phyloP scores from a whole-genome alignment of 2,797 vertebrate species.

The Sebastes variabilis region DNA sequence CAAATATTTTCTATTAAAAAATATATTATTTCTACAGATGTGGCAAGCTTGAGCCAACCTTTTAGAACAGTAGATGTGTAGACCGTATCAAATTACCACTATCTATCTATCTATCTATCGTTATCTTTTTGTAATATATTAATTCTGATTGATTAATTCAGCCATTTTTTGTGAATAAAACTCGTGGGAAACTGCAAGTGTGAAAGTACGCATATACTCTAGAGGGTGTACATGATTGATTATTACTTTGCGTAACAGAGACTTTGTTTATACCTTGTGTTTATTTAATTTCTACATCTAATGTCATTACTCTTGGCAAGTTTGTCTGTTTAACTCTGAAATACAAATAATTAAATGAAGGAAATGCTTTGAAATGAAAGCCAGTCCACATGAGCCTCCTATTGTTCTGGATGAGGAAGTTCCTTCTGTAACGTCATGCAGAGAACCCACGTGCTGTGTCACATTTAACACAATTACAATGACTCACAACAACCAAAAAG shows the following conservation, averaged over 20 bases:
- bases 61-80: fast-evolving
- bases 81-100: background rate
- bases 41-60: background rate
- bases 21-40: background rate
- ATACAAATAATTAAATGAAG: background rate
- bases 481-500: constrained; percentile 14
- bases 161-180: background rate
- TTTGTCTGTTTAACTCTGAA: background rate
- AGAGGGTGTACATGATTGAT: background rate
- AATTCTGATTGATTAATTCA: background rate
- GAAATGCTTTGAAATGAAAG: background rate
- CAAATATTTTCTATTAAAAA: background rate
- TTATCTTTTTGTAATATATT: background rate
- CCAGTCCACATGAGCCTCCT: background rate
- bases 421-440: background rate
- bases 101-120: no score
- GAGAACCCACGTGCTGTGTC: background rate
- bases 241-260: background rate
- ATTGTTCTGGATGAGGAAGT: constrained; percentile 7
- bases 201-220: background rate
- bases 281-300: background rate
- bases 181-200: background rate
- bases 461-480: background rate
- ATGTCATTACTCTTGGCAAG: background rate
- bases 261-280: background rate